Evolutionary conservation across 2,888 invertebrate genomes (phyloP), one percentile per base, ranked within the genome.

Genomic region (Agrotis segetum): DNA sequence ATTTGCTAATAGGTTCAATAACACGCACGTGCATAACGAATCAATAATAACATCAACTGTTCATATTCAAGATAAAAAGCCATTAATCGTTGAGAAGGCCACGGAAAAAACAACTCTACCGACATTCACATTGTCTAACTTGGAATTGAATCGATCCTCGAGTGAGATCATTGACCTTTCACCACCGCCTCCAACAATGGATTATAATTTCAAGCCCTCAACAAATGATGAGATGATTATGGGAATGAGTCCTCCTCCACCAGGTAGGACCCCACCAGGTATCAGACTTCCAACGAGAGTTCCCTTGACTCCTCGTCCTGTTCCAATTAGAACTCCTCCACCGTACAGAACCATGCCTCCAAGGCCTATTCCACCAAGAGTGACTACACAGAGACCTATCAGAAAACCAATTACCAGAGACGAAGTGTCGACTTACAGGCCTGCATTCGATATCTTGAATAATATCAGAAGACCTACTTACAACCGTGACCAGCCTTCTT

Each of bases 231-330:
- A 96, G 72, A 92, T 91, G 88, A 96, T 97, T n/a, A 95, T 96
- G 95, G 96, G 96, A 1, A 96, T 97, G 93, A 96, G 94, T 85
- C 96, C 96, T 55, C 96, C 96, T 17, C 96, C 96, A 67, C 93
- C 94, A 24, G 56, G 56, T 34, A 90, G 92, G 73, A 91, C 90
- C 2, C 90, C 92, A 40, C 82, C 93, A 40, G 86, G 90, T 46
- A 89, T 88, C 19, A 91, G 92, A 81, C 81, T 85, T 16, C 93
- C 93, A 59, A 85, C 91, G 1, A 91, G 94, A 77, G 83, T 87
- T 19, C 87, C 92, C 24, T 81, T 90, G 7, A 94, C 94, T 67
- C 87, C 93, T 56, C 89, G 93, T 77, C 95, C 96, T 53, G 78
- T 85, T 58, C 92, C 93, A n/a, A 74, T 88, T 5, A 90, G 94